Evolutionary conservation across 2,113 vertebrate genomes (phyloP).

Genomic region (Morphnarchus princeps): DNA sequence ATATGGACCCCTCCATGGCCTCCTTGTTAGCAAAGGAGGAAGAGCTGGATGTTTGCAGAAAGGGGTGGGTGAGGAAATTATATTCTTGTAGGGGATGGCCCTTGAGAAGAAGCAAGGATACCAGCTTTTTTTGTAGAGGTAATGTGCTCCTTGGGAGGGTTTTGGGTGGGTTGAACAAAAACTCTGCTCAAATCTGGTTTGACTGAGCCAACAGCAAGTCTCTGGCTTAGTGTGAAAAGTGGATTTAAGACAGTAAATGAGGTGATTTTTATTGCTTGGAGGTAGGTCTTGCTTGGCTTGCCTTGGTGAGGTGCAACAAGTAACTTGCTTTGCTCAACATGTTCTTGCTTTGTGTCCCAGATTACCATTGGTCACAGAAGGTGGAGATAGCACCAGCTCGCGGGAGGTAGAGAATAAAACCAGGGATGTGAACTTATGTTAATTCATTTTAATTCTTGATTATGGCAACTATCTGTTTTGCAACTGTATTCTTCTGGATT

Average conservation of each 20-base stretch:
- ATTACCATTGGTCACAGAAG: background rate
- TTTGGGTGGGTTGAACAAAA: background rate
- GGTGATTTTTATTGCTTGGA: background rate
- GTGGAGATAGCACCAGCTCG: background rate
- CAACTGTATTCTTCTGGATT: background rate
- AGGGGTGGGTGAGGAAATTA: background rate
- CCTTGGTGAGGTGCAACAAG: background rate
- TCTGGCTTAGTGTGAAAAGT: background rate
- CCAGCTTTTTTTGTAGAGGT: background rate
- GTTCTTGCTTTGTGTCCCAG: background rate
- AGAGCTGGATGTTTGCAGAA: background rate
- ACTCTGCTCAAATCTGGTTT: background rate
- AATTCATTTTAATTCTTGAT: background rate
- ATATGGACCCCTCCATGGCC: background rate
- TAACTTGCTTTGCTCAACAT: background rate
- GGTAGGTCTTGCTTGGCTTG: background rate
- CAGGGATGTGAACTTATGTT: background rate
- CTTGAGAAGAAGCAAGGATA: background rate
- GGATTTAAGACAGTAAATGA: background rate
- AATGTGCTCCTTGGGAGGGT: accelerated
- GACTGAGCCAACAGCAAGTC: background rate
- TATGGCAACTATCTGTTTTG: background rate
- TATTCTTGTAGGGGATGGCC: accelerated
- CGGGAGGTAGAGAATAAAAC: background rate
- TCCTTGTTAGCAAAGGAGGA: background rate